Base-by-base conservation (phyloP, 2,113 vertebrate species). In the Setophaga petechia region DNA sequence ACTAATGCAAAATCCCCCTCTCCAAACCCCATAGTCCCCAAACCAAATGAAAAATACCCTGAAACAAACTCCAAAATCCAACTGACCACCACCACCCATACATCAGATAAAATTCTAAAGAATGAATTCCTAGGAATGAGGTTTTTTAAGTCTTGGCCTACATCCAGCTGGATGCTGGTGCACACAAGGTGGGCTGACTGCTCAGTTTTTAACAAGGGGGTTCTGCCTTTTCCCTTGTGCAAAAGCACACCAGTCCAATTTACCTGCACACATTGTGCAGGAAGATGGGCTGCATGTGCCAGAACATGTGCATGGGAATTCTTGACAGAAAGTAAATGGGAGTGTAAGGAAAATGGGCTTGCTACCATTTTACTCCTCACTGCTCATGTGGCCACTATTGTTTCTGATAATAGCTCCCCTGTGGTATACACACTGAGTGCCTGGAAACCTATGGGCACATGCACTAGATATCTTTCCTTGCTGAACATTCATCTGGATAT, bases 341-440 rank as follows among this genome's bases (percentile, higher is more conserved):
- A 49, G 10, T 15, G 17, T 30, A 24, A 76, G 27, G 44, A 39
- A 80, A 72, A 65, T 14, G 28, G 5, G 3, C 47, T 72, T 80
- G 21, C 8, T 62, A n/a, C 28, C 13, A 3, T 54, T 90, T 75
- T 31, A 23, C 24, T 76, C 24, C 19, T 87, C 4, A 0, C 6
- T 87, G 51, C 18, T 90, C 4, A 0, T 5, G 21, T 81, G 47
- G 17, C 24, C 27, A 2, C 14, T 71, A 1, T 13, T 72, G 33
- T 72, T 84, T 65, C 71, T 76, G 46, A 16, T 33, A 68, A 28
- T 6, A 23, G 25, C n/a, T 72, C 31, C 44, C 71, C 41, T n/a
- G 16, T 3, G 6, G 18, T n/a, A 35, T 6, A 24, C 28, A 14
- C 6, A 1, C 0, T 0, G 15, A 19, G 19, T 49, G 33, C n/a